Base-by-base conservation (phyloP, 2,888 invertebrate species). In the Caenorhabditis imperialis region DNA sequence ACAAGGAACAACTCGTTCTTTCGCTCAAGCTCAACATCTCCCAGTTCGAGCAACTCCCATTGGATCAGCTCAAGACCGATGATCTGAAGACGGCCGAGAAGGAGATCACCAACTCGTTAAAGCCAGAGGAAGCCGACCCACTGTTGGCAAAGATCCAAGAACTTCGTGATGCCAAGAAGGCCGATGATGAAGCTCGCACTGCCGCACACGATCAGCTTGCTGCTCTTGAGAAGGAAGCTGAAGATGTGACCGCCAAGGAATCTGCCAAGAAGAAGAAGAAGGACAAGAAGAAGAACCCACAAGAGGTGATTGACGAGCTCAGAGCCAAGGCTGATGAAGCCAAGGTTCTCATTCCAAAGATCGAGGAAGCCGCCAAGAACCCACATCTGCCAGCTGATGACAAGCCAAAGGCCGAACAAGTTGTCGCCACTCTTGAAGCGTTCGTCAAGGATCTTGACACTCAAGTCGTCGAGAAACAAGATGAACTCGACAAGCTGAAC, bases 1-100 rank as follows among this genome's bases (percentile, higher is more conserved):
- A 80, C 23, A 71, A 65, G 33, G 77, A 80, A 27, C 54, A 72
- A 50, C 61, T 75, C 40, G 50, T 75, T 57, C 60, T 77, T 53
- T 51, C 58, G 33, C 63, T 76, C 38, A 76, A 54, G 37, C 33
- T 74, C 55, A 77, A 63, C 45, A 67, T 80, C 50, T 69, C 58
- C 14, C 76, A 78, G 44, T 65, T 78, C 25, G 67, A 75, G 23
- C 61, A 63, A 40, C 22, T 69, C 10, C 76, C 78, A 44, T 45
- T 78, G 38, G 73, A 72, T 37, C 55, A 77, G 50, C 55, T 67
- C 22, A 50, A 55, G 30, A 25, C 62, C 1, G 67, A 73, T 23
- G 57, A 73, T 12, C 27, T 73, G 60, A 51, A 50, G 38, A 50
- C 45, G 12, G 35, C 30, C 38, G 69, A 69, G 51, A 58, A 60